phyloP scores from a whole-genome alignment of 2,113 vertebrate genomes.

The Laticauda laticaudata region DNA sequence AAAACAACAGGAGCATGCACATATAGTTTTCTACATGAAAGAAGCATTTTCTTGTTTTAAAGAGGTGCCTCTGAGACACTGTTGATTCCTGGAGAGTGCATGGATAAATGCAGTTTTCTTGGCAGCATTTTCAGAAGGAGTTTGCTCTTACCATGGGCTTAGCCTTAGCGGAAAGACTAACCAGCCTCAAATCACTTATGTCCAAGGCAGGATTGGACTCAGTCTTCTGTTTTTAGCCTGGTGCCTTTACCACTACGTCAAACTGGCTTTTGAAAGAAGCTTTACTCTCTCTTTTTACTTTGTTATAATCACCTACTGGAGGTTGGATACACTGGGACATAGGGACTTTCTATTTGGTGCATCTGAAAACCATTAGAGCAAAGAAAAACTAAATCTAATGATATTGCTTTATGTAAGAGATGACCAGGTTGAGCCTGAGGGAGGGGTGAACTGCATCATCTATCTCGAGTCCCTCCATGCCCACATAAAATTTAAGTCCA shows the following conservation, averaged over 20 bases:
- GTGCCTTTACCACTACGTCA: background rate
- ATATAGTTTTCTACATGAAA: background rate
- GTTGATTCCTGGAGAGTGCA: background rate
- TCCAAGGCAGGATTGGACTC: background rate
- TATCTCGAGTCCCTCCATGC: background rate
- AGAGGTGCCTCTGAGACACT: background rate
- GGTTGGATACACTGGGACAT: background rate
- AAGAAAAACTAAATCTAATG: background rate
- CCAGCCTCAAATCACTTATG: background rate
- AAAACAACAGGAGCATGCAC: background rate
- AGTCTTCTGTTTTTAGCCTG: background rate
- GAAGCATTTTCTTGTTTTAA: background rate
- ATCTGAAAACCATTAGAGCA: background rate
- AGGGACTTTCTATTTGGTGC: background rate
- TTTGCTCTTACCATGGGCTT: background rate
- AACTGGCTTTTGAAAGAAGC: background rate
- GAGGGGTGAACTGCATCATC: no score
- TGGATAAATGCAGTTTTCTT: background rate
- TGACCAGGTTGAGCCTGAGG: background rate
- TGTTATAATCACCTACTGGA: background rate
- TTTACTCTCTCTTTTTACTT: background rate
- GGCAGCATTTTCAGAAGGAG: background rate
- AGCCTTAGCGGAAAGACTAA: background rate
- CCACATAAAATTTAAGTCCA: background rate
- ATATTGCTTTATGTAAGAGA: background rate